Base-by-base conservation (phyloP, 2,888 invertebrate genomes). In the Calliopum simillimum region DNA sequence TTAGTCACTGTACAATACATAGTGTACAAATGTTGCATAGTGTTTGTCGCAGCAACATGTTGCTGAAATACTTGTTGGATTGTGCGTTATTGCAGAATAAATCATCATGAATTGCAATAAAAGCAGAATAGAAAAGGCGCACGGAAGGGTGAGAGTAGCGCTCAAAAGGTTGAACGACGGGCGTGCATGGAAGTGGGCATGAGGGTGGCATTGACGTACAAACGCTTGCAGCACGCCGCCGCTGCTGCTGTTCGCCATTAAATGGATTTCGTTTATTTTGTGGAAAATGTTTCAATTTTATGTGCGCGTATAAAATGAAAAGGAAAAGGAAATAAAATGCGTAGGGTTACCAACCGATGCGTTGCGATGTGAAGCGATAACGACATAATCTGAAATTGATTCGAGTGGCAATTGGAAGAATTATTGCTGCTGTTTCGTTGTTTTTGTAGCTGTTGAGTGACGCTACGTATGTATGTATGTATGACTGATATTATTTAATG, bases 331-430 rank as follows among this genome's bases (percentile, higher is more conserved):
- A 58, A n/a, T n/a, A n/a, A 25, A 14, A 13, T 8, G 33, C 33
- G 56, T n/a, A 56, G 33, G 41, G 16, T 33, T 49, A 23, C 63
- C 33, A 51, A 16, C 41, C 63, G 51, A 23, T 41, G 62, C 53
- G 43, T 13, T 59, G 64, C 19, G 58, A 59, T 47, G 47, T 59
- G 49, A 44, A 59, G 59, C 75, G 75, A 75, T 78, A 76, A 74
- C 76, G 75, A 75, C 68, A 70, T 76, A 76, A 77, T 76, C 75
- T 75, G 74, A 77, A 76, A 76, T 78, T 76, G 76, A 75, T 78
- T 78, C 71, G 75, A 76, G 74, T 76, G 75, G 64, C 76, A 76
- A 76, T 76, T 76, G 75, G 70, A 69, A 69, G 73, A 74, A 76
- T 76, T 76, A 75, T 68, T 71, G 44, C 14, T 70, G 33, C 71